Conservation (phyloP, 2,113 vertebrate genomes). For the Gadus chalcogrammus region DNA sequence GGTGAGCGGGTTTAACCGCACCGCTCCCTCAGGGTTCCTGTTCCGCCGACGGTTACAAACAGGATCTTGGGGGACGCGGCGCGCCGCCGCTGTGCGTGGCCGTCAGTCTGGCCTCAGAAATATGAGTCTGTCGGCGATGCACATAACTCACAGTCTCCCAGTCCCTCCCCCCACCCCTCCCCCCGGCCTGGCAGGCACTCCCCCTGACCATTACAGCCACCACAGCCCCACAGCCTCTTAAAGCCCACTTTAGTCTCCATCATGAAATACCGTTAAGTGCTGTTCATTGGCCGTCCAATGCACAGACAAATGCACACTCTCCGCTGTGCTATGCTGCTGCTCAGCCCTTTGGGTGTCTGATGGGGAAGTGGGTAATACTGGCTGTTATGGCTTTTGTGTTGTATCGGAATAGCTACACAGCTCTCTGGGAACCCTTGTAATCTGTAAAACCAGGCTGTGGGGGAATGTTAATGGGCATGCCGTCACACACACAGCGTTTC, state of each 20-base stretch:
- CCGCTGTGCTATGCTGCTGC: too few relatives aligned
- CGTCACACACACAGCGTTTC: conserved; percentile 5
- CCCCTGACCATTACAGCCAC: conserved; percentile 44
- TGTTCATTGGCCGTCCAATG: conserved; percentile 34
- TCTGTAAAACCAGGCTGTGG: conserved; percentile 26
- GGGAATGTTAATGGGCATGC: conserved; percentile 21
- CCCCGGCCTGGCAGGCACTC: conserved; percentile 43
- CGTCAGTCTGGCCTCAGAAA: conserved; percentile 61
- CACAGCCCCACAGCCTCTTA: conserved; percentile 35
- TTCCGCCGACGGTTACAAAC: conserved; percentile 73
- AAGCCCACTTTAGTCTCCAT: conserved; percentile 39
- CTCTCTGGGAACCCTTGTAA: conserved; percentile 11
- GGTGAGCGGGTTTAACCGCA: conserved; percentile 69
- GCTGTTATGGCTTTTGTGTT: conserved; percentile 45
- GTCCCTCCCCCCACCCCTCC: conserved; percentile 36
- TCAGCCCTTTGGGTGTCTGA: too few relatives aligned
- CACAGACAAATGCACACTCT: conserved; percentile 42
- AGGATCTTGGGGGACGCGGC: conserved; percentile 60
- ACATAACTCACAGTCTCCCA: conserved; percentile 57
- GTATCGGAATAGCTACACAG: conserved; percentile 21
- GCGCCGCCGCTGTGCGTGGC: conserved; percentile 58
- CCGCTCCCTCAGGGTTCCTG: conserved; percentile 63
- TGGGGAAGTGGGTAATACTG: conserved; percentile 31
- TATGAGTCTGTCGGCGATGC: conserved; percentile 52
- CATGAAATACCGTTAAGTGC: conserved; percentile 48